A percentile compares a stretch with the other conserved stretches of the same genome.
Conservation (phyloP, 1,140 invertebrate genomes). For the Geopemphigus sp. region DNA sequence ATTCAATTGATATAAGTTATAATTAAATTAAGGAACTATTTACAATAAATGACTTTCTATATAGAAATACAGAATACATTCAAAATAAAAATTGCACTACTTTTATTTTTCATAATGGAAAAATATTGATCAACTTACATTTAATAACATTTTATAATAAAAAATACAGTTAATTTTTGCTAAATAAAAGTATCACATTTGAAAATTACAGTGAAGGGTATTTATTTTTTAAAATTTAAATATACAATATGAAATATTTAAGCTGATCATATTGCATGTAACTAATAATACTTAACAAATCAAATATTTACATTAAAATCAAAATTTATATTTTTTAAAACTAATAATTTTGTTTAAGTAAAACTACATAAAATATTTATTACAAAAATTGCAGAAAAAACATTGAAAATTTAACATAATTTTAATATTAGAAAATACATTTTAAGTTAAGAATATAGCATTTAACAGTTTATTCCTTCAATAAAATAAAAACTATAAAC, state of each 20-base stretch:
- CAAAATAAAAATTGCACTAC: not conserved
- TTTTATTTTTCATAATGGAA: not conserved
- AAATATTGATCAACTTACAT: not conserved
- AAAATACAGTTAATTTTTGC: too few species aligned
- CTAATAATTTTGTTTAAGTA: not conserved
- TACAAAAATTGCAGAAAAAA: not conserved
- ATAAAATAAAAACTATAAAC: not conserved
- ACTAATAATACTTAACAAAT: constrained; percentile 12
- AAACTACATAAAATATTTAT: not conserved
- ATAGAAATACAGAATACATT: not conserved
- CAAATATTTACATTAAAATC: constrained; percentile 2
- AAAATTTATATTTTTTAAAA: not conserved
- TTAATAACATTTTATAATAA: not conserved
- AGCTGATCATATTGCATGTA: constrained; percentile 4
- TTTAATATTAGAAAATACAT: constrained; percentile 25
- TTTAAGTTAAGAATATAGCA: constrained; percentile 10
- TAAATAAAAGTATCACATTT: not conserved
- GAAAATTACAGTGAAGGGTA: not conserved
- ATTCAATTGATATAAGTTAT: too few species aligned
- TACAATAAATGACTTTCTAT: not conserved
- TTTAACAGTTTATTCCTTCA: not conserved
- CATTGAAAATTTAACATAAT: not conserved
- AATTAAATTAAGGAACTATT: too few species aligned
- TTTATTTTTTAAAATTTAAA: not conserved
- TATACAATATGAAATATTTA: not conserved